These are phyloP conservation scores for Panulirus ornatus DNA, from an alignment of 1,140 invertebrate species.

Conservation along the genomic window DNA sequence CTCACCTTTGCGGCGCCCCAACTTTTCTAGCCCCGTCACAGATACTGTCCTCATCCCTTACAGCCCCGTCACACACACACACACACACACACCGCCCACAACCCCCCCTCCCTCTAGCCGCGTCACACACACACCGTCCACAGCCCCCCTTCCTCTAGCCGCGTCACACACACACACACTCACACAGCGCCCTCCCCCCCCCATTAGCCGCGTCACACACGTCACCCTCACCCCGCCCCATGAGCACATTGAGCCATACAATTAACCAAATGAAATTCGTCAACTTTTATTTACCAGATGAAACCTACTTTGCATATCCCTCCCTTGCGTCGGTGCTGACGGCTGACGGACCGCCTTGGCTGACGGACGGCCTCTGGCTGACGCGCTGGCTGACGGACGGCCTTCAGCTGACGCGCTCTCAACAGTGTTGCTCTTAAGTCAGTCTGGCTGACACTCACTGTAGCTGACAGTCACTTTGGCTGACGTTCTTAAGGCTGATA, in stretches of 20 bases:
- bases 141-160: too few relatives aligned
- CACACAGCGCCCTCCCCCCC: not conserved
- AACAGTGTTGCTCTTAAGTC: not conserved
- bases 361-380: not conserved
- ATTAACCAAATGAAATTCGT: slow-evolving; percentile 68
- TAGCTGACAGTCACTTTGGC: not conserved
- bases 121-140: not conserved
- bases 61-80: not conserved
- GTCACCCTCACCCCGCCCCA: not conserved
- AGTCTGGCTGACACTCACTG: not conserved
- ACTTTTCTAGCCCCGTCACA: too few relatives aligned
- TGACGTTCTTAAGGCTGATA: not conserved
- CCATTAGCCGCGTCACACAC: not conserved
- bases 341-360: not conserved
- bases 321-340: too few relatives aligned
- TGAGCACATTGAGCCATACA: slow-evolving; percentile 46
- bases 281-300: slow-evolving; percentile 64
- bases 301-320: slow-evolving; percentile 61
- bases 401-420: slow-evolving; percentile 18
- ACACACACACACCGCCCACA: not conserved
- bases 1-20: too few relatives aligned
- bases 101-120: not conserved
- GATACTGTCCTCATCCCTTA: too few relatives aligned
- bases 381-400: not conserved
- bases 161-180: not conserved